Evolutionary conservation across 1,140 invertebrate species (phyloP).

Genomic region (Euwallacea fornicatus): DNA sequence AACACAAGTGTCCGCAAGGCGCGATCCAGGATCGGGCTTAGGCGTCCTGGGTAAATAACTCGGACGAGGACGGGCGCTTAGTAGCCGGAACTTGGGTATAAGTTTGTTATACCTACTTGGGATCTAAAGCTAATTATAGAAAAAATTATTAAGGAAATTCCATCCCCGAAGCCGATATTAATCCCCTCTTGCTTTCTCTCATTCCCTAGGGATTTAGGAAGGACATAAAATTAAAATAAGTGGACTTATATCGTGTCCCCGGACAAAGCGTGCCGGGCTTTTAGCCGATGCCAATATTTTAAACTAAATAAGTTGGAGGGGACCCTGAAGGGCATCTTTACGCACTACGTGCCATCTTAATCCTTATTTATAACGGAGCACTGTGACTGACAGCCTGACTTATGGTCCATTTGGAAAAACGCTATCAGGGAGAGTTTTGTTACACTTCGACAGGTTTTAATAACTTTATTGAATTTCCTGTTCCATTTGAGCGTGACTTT

Average conservation of each 20-base stretch:
- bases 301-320: constrained; percentile 53
- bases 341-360: constrained; percentile 13
- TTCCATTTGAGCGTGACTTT: constrained; percentile 3
- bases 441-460: constrained; percentile 21
- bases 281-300: constrained; percentile 50
- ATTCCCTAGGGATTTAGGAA: too few species aligned
- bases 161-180: too few species aligned
- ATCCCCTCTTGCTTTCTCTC: too few species aligned
- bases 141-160: too few species aligned
- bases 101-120: not conserved
- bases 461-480: constrained; percentile 2
- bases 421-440: not conserved
- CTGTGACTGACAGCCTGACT: constrained; percentile 27
- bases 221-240: constrained; percentile 52
- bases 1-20: constrained; percentile 54
- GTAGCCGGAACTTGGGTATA: constrained; percentile 22
- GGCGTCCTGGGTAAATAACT: constrained; percentile 47
- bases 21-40: constrained; percentile 40
- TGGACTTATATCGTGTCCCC: constrained; percentile 51
- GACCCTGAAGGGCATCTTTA: constrained; percentile 35
- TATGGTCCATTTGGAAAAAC: constrained; percentile 21
- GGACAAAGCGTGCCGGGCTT: constrained; percentile 45
- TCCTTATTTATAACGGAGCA: constrained; percentile 27
- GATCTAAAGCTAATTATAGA: too few species aligned
- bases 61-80: constrained; percentile 20